Conservation (phyloP, 2,888 invertebrate genomes). For the Thecocarcelia acutangulata region DNA sequence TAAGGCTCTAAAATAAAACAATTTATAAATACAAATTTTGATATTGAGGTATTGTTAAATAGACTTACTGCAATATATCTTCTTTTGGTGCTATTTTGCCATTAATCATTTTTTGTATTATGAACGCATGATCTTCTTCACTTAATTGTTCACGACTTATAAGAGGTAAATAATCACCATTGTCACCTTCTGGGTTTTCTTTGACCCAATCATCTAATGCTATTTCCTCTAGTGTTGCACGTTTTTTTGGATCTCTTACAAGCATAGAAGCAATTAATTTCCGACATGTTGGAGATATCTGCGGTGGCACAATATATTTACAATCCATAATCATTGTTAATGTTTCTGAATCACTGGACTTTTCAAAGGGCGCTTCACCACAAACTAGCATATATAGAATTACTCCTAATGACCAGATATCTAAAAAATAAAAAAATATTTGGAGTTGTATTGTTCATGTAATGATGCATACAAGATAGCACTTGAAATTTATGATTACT, state of each 20-base stretch:
- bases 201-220: constrained; percentile 92
- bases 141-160: constrained; percentile 94
- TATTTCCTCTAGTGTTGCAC: constrained; percentile 94
- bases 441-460: neutral
- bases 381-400: constrained; percentile 99
- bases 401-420: constrained; percentile 99
- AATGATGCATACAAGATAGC: too few relatives aligned
- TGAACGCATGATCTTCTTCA: constrained; percentile 94
- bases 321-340: constrained; percentile 99
- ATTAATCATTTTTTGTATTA: constrained; percentile 97
- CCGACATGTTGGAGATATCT: constrained; percentile 93
- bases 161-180: constrained; percentile 87
- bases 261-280: constrained; percentile 96
- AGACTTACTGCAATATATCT: constrained; percentile 91
- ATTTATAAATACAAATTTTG: neutral
- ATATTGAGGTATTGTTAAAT: neutral
- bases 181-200: constrained; percentile 79
- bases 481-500: too few relatives aligned
- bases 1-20: constrained; percentile 85
- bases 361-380: constrained; percentile 98
- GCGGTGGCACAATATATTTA: constrained; percentile 95
- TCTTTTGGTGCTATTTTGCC: constrained; percentile 97
- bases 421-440: constrained; percentile 81
- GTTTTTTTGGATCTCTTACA: constrained; percentile 94
- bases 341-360: constrained; percentile 99